These are phyloP conservation scores for Meloidogyne exigua DNA, from an alignment of 1,140 invertebrate species.

Conservation along the genomic window DNA sequence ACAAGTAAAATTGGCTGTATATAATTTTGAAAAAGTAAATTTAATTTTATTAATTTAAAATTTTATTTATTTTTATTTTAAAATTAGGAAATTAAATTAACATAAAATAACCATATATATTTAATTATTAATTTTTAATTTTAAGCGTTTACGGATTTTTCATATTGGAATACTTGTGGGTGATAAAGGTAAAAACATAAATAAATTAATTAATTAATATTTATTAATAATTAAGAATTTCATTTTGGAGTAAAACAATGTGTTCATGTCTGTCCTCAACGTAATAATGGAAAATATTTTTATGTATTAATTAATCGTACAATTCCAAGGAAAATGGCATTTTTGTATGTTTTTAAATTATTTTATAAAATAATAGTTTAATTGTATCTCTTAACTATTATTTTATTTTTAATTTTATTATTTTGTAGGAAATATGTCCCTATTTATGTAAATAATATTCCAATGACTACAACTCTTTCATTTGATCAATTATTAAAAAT, in stretches of 20 bases:
- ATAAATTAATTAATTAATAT: neutral
- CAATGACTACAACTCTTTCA: neutral
- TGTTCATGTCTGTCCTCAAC: neutral
- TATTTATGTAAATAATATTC: neutral
- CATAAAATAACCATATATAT: neutral
- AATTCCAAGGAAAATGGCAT: slow-evolving; percentile 4
- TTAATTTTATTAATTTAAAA: neutral
- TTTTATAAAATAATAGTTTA: neutral
- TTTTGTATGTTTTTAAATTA: slow-evolving; percentile 8
- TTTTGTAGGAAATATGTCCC: neutral
- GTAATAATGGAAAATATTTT: slow-evolving; percentile 10
- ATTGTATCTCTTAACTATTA: neutral
- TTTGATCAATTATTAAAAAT: neutral
- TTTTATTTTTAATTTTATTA: neutral
- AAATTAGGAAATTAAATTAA: too few species aligned
- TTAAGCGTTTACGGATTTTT: neutral
- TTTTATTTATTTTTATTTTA: too few species aligned
- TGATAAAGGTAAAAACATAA: neutral
- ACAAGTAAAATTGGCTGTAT: slow-evolving; percentile 5
- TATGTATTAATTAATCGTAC: neutral
- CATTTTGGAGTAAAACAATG: slow-evolving; percentile 7
- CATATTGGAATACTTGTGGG: neutral
- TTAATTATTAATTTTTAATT: neutral
- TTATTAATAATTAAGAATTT: neutral
- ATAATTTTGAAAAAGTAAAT: neutral